Evolutionary conservation across 2,113 vertebrate species (phyloP), one percentile per base, ranked within the genome.

Genomic region (Pterocles orientalis): DNA sequence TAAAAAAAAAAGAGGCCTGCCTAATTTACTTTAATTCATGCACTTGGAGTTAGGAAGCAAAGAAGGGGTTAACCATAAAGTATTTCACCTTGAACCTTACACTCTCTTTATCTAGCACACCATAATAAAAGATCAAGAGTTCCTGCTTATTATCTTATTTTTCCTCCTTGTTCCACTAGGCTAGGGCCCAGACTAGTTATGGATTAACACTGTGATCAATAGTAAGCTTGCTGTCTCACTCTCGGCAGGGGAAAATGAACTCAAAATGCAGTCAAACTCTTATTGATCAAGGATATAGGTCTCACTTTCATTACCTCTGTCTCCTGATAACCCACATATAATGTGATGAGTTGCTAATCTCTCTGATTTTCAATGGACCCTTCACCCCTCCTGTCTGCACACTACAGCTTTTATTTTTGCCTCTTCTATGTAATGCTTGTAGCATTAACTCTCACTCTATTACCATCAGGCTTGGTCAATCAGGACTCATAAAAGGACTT

Each of bases 161-260:
- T 98, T 97, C 95, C 97, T 97, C 96, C 98, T 98, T 97, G 94
- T 99, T 99, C 98, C 98, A 96, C 96, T 92, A 98, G 98, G 98
- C 98, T 97, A 98, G 98, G 98, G 98, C 98, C 98, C 98, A 98
- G 98, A 98, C 98, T 98, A 98, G 98, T 99, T 99, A 99, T 99
- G 98, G 99, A 99, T 99, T 99, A 99, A 99, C 98, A 98, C 97
- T 82, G 95, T 98, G 98, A 99, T 99, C 99, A 98, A 99, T 99
- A 99, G 98, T 97, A 98, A 98, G 98, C 99, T 99, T 99, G 98
- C 98, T 98, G 98, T 97, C 98, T 98, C 96, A 98, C 98, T 98
- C 98, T 98, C 98, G 96, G 98, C 98, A 98, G 98, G 98, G 98
- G 98, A 99, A 99, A 99, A 99, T 99, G 99, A 99, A 99, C 99